phyloP scores from a whole-genome alignment of 2,113 vertebrate genomes.

The Toxotes chatareus region DNA sequence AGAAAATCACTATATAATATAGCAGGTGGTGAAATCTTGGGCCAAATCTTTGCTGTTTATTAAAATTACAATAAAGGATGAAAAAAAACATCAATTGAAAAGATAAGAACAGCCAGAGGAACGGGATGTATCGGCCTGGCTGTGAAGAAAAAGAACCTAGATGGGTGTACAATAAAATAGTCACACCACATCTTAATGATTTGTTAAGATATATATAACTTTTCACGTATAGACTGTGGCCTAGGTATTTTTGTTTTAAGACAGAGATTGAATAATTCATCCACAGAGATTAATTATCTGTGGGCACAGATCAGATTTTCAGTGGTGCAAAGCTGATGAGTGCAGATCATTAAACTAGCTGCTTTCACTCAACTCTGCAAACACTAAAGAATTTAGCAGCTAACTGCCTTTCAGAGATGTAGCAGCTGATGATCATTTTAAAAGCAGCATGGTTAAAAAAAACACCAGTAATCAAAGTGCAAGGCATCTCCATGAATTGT shows the following conservation, averaged over 20 bases:
- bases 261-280: conserved; percentile 12
- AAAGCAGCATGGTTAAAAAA: background rate
- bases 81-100: background rate
- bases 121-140: background rate
- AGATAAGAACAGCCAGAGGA: background rate
- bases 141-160: background rate
- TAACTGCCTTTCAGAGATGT: background rate
- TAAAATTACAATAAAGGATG: background rate
- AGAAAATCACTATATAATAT: conserved; percentile 2
- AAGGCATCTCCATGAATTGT: too few species aligned
- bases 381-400: background rate
- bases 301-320: background rate
- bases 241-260: background rate
- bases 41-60: background rate
- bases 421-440: background rate
- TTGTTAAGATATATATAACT: background rate
- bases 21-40: background rate
- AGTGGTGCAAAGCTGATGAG: background rate
- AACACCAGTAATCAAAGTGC: background rate
- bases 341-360: background rate
- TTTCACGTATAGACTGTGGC: background rate
- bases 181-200: background rate
- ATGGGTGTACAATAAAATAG: background rate
- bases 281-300: conserved; percentile 5
- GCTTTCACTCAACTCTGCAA: background rate